Conservation (phyloP, 2,797 vertebrate species). For the Hapalemur alaotrensis region DNA sequence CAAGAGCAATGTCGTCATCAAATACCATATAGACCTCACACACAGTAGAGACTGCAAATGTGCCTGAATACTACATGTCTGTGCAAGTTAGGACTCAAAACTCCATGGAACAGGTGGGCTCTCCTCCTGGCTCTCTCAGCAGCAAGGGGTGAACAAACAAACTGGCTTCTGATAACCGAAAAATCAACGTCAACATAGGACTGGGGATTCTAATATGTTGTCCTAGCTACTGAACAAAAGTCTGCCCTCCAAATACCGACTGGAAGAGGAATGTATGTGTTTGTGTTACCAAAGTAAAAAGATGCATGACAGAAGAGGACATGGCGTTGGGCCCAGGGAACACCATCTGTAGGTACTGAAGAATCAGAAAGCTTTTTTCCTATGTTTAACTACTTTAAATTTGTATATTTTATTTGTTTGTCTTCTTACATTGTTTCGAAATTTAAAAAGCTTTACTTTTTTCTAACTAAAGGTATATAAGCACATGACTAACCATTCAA, state of each 20-base stretch:
- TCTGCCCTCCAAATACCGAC: neutral
- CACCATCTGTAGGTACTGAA: neutral
- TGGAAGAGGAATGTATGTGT: neutral
- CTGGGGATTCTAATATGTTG: neutral
- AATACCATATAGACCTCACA: neutral
- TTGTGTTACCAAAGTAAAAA: neutral
- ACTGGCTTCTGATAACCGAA: neutral
- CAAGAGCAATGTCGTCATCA: neutral
- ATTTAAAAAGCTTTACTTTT: neutral
- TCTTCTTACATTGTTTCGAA: neutral
- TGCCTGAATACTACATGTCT: neutral
- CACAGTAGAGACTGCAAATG: neutral
- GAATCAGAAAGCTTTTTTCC: neutral
- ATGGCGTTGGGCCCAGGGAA: neutral
- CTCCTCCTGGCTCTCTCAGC: neutral
- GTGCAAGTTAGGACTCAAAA: neutral
- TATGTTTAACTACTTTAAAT: neutral
- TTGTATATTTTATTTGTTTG: neutral
- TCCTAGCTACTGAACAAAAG: neutral
- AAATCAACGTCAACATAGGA: neutral
- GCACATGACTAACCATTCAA: neutral
- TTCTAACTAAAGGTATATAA: neutral
- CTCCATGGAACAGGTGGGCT: neutral
- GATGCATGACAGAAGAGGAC: neutral
- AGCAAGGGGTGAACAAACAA: neutral